Evolutionary conservation across 2,888 invertebrate genomes (phyloP), one percentile per base, ranked within the genome.

Genomic region (Lacanobia wlatinum): DNA sequence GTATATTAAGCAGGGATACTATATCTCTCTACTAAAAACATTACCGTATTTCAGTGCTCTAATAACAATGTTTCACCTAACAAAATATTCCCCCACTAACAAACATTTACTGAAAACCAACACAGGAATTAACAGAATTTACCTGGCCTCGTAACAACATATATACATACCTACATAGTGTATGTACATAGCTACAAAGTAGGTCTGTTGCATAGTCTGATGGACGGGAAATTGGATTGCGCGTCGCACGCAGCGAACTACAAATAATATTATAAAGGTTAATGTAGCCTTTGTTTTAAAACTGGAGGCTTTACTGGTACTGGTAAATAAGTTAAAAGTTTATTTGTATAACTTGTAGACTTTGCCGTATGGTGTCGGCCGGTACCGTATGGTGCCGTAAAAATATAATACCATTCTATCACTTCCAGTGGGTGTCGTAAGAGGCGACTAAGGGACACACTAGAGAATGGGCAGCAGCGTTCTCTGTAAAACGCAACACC

Each of bases 141-240:
- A 58, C 56, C 53, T 65, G 38, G 38, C 28, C 7, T 58, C 55
- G 55, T 50, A 76, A 61, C 50, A 46, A 62, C 46, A 55, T 68
- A 43, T 23, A 50, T 5, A 40, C 7, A 28, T 23, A 58, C 8
- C 60, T 28, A n/a, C 14, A 28, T 38, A 12, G 0, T 3, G 38
- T 3, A 38, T 38, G 50, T n/a, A 65, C 12, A n/a, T 50, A 58
- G 46, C 28, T 18, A 52, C 52, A 40, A n/a, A n/a, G 40, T 67
- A 53, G 56, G 21, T 63, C 18, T 69, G 50, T 56, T 64, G 65
- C 64, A 65, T 46, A 61, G 50, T 46, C 71, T 62, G 79, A 61
- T 61, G 64, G 46, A 28, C 34, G 48, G 72, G 67, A 72, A 83
- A 83, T 83, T 84, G 84, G 83, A 83, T 83, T 83, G 64, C 56